Percentiles rank a stretch among this genome's conserved stretches.
Conservation (phyloP, 2,888 invertebrate species). For the Gandaritis pyraliata region DNA sequence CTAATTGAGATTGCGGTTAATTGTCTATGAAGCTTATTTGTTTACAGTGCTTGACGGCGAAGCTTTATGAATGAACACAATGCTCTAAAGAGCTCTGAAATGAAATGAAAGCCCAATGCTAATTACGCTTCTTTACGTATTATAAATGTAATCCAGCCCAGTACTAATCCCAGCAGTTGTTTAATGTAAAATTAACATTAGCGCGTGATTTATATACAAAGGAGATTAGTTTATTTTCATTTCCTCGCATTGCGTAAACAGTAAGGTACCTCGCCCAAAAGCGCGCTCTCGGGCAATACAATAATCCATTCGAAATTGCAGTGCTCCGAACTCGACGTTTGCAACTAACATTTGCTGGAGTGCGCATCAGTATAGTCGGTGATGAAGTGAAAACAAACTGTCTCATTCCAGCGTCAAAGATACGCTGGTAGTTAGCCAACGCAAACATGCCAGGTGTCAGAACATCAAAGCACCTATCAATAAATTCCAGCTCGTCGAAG, state of each 20-base stretch:
- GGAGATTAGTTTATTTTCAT: conserved; percentile 42
- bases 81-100: conserved; percentile 1
- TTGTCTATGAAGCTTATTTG: conserved; percentile 9
- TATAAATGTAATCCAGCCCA: conserved; percentile 38
- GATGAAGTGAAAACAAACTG: conserved; percentile 47
- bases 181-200: conserved; percentile 37
- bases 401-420: conserved; percentile 43
- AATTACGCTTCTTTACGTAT: conserved; percentile 9
- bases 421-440: conserved; percentile 48
- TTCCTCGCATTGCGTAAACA: conserved; percentile 36
- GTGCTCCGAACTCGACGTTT: conserved; percentile 24
- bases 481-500: conserved; percentile 11
- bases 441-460: conserved; percentile 52
- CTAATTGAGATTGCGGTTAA: conserved; percentile 10
- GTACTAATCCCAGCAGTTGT: conserved; percentile 31
- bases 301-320: conserved; percentile 18
- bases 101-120: conserved; percentile 11
- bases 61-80: conserved; percentile 13
- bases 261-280: conserved; percentile 19
- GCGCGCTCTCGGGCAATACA: conserved; percentile 22
- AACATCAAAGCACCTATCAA: conserved; percentile 47
- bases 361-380: conserved; percentile 38
- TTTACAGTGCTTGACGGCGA: conserved; percentile 1
- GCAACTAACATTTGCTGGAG: conserved; percentile 39
- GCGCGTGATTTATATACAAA: conserved; percentile 33